These are phyloP conservation scores for Diabrotica balteata DNA, from an alignment of 2,888 invertebrate genomes.

Conservation along the genomic window DNA sequence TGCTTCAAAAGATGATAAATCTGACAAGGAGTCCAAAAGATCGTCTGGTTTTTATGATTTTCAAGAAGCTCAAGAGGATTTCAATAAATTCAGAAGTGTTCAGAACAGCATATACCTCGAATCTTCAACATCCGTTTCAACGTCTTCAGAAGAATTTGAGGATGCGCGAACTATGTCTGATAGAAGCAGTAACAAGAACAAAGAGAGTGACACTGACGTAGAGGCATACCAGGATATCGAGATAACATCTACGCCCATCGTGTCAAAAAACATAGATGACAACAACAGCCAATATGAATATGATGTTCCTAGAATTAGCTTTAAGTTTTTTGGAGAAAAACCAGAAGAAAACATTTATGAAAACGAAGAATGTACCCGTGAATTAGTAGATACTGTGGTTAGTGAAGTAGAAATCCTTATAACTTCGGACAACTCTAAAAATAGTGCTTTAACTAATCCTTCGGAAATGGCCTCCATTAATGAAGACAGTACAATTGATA, in stretches of 20 bases:
- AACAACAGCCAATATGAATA: slow-evolving; percentile 51
- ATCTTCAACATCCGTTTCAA: slow-evolving; percentile 37
- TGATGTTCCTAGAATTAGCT: slow-evolving; percentile 59
- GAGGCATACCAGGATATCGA: slow-evolving; percentile 46
- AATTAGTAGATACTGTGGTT: slow-evolving; percentile 38
- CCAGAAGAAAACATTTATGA: slow-evolving; percentile 37
- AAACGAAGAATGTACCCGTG: slow-evolving; percentile 39
- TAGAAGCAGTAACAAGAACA: slow-evolving; percentile 36
- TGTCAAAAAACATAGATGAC: slow-evolving; percentile 41
- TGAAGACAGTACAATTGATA: slow-evolving; percentile 7
- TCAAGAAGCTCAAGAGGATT: slow-evolving; percentile 54
- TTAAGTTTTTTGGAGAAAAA: slow-evolving; percentile 56
- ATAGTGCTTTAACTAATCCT: slow-evolving; percentile 6
- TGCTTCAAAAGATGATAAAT: slow-evolving; percentile 40
- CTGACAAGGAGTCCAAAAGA: slow-evolving; percentile 45
- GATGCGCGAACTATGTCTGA: slow-evolving; percentile 46
- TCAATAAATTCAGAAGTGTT: slow-evolving; percentile 45
- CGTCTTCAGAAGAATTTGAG: slow-evolving; percentile 50
- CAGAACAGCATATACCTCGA: slow-evolving; percentile 48
- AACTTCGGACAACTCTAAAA: slow-evolving; percentile 33
- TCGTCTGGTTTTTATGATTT: slow-evolving; percentile 58
- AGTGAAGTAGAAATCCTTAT: slow-evolving; percentile 53
- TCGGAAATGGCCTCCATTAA: neutral
- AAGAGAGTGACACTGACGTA: slow-evolving; percentile 40
- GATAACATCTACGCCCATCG: slow-evolving; percentile 23